Conservation (phyloP, 2,888 invertebrate species). For the Pseudococcus jackbeardsleyi region DNA sequence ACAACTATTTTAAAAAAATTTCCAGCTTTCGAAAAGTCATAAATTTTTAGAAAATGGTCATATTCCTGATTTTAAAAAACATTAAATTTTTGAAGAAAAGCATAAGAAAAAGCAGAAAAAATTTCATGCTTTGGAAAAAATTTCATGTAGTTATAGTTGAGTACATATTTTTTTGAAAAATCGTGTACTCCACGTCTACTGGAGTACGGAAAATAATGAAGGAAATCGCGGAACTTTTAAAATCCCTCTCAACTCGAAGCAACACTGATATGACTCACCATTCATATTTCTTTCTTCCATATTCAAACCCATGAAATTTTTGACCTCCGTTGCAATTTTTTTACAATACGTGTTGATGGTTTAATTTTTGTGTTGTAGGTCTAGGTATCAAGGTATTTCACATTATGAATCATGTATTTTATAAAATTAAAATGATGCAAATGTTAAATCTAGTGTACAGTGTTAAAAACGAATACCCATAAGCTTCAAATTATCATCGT, state of each 20-base stretch:
- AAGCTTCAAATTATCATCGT: not conserved
- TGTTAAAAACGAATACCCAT: not conserved
- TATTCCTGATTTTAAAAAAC: no score
- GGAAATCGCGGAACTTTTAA: not conserved
- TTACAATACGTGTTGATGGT: constrained; percentile 63
- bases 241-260: not conserved
- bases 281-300: constrained; percentile 30
- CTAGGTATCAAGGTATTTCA: constrained; percentile 45
- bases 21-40: no score
- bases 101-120: no score
- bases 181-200: no score
- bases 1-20: no score
- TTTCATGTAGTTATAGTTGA: no score
- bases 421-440: constrained; percentile 11
- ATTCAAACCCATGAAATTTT: not conserved
- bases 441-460: constrained; percentile 26
- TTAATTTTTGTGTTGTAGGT: constrained; percentile 33
- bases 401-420: constrained; percentile 37
- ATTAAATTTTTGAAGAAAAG: no score
- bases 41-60: no score
- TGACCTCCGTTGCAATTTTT: constrained; percentile 42
- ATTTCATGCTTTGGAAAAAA: no score
- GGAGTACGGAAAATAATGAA: no score
- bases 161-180: no score
- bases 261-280: not conserved